phyloP scores from a whole-genome alignment of 2,888 invertebrate genomes.

The Chymomyza fuscimana region DNA sequence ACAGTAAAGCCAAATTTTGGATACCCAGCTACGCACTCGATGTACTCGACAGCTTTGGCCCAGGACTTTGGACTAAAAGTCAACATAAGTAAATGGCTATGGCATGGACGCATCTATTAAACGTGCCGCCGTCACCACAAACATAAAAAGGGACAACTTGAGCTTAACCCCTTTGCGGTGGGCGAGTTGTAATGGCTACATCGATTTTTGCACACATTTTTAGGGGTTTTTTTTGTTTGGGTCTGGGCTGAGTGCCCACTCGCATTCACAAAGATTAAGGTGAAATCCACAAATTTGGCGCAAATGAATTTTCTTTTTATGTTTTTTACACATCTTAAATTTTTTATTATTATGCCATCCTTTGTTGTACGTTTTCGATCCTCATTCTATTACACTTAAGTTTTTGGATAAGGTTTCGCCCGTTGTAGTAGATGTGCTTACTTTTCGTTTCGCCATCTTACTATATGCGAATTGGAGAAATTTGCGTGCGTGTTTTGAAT shows the following conservation, averaged over 20 bases:
- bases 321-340: slow-evolving; percentile 74
- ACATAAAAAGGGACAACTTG: slow-evolving; percentile 58
- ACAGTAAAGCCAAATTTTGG: slow-evolving; percentile 16
- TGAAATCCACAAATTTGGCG: slow-evolving; percentile 75
- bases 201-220: slow-evolving; percentile 70
- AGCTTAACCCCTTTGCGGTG: slow-evolving; percentile 40
- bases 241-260: background rate
- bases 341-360: slow-evolving; percentile 73
- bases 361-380: slow-evolving; percentile 74
- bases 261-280: slow-evolving; percentile 62
- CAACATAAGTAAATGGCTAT: slow-evolving; percentile 54
- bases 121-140: slow-evolving; percentile 64
- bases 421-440: slow-evolving; percentile 18
- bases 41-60: background rate
- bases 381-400: slow-evolving; percentile 72
- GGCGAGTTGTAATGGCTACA: slow-evolving; percentile 43
- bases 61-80: background rate
- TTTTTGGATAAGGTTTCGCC: slow-evolving; percentile 22
- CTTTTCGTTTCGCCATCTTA: slow-evolving; percentile 40
- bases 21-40: background rate
- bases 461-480: slow-evolving; percentile 70
- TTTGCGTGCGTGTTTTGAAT: slow-evolving; percentile 76
- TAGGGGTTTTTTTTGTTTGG: slow-evolving; percentile 16
- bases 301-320: slow-evolving; percentile 74
- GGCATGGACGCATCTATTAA: slow-evolving; percentile 35